These are phyloP conservation scores for Neostethus bicornis DNA, from an alignment of 2,797 vertebrate species.

Conservation along the genomic window DNA sequence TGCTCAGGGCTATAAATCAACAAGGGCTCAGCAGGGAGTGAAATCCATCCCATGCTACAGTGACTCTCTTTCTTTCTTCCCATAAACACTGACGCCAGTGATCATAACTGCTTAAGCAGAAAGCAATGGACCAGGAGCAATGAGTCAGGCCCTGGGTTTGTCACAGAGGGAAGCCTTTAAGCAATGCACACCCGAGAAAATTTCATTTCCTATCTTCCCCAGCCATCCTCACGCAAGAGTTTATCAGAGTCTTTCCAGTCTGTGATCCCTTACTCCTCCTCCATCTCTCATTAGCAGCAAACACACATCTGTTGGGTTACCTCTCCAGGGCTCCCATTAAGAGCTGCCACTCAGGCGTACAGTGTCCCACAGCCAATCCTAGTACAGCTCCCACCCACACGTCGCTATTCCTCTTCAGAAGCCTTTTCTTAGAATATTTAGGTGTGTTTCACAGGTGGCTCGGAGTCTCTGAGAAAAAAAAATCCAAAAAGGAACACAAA, in stretches of 20 bases:
- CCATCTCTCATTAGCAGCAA: slow-evolving; percentile 82
- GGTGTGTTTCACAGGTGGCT: slow-evolving; percentile 63
- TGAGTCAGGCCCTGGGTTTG: slow-evolving; percentile 63
- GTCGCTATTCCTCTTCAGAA: slow-evolving; percentile 51
- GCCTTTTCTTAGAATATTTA: slow-evolving; percentile 62
- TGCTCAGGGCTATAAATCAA: slow-evolving; percentile 61
- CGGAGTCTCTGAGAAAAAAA: slow-evolving; percentile 21
- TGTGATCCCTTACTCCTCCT: slow-evolving; percentile 77
- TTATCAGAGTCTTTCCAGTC: slow-evolving; percentile 75
- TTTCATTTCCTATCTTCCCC: slow-evolving; percentile 68
- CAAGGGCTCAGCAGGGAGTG: slow-evolving; percentile 56
- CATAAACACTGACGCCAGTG: slow-evolving; percentile 53
- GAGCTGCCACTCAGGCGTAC: slow-evolving; percentile 75
- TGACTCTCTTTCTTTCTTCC: slow-evolving; percentile 52
- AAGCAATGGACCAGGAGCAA: slow-evolving; percentile 59
- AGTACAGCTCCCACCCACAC: slow-evolving; percentile 71
- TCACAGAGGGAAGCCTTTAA: slow-evolving; percentile 67
- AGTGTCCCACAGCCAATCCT: slow-evolving; percentile 76
- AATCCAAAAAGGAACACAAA: neutral
- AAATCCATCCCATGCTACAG: slow-evolving; percentile 61
- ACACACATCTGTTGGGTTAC: slow-evolving; percentile 82
- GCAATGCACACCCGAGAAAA: slow-evolving; percentile 71
- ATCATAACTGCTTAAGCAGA: slow-evolving; percentile 63
- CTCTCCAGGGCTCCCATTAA: slow-evolving; percentile 84
- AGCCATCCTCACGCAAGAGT: slow-evolving; percentile 66